A percentile compares a stretch with the other conserved stretches of the same genome.
Conservation (phyloP, 2,113 vertebrate genomes). For the Xenopus borealis region DNA sequence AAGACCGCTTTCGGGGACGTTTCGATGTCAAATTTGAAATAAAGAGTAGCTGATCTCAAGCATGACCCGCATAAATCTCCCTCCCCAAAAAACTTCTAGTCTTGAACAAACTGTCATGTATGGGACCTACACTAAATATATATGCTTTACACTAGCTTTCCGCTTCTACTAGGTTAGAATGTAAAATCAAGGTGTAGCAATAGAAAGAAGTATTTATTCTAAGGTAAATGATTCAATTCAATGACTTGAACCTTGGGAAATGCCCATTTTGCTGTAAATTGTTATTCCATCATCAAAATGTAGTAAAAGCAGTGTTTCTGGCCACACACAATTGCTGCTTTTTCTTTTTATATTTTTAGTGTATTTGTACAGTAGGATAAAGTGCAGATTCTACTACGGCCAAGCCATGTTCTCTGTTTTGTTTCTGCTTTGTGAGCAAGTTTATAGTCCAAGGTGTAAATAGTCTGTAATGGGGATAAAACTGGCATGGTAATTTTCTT, state of each 20-base stretch:
- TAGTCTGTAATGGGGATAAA: slow-evolving; percentile 84
- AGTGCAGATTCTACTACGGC: slow-evolving; percentile 70
- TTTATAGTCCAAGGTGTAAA: slow-evolving; percentile 94
- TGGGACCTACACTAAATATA: slow-evolving; percentile 98
- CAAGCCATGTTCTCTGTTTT: slow-evolving; percentile 80
- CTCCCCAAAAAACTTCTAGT: slow-evolving; percentile 80
- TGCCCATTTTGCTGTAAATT: slow-evolving; percentile 98
- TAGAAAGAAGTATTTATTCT: slow-evolving; percentile 98
- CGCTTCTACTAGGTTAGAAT: slow-evolving; percentile 97
- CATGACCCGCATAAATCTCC: slow-evolving; percentile 51
- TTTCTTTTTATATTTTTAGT: slow-evolving; percentile 70
- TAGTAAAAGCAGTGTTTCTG: slow-evolving; percentile 89
- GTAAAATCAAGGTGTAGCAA: slow-evolving; percentile 97
- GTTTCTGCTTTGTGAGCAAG: slow-evolving; percentile 84
- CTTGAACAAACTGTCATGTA: slow-evolving; percentile 99
- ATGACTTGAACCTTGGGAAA: slow-evolving; percentile 96
- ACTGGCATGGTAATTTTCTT: slow-evolving; percentile 87
- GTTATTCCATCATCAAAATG: slow-evolving; percentile 95
- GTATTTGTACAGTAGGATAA: slow-evolving; percentile 85
- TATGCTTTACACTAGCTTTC: slow-evolving; percentile 98
- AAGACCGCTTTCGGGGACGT: slow-evolving; percentile 96
- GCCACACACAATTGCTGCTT: slow-evolving; percentile 85
- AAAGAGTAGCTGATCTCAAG: slow-evolving; percentile 84
- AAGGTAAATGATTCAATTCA: slow-evolving; percentile 95
- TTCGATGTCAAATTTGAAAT: slow-evolving; percentile 91